phyloP scores from a whole-genome alignment of 2,888 invertebrate species.

The Cynaeus angustus region DNA sequence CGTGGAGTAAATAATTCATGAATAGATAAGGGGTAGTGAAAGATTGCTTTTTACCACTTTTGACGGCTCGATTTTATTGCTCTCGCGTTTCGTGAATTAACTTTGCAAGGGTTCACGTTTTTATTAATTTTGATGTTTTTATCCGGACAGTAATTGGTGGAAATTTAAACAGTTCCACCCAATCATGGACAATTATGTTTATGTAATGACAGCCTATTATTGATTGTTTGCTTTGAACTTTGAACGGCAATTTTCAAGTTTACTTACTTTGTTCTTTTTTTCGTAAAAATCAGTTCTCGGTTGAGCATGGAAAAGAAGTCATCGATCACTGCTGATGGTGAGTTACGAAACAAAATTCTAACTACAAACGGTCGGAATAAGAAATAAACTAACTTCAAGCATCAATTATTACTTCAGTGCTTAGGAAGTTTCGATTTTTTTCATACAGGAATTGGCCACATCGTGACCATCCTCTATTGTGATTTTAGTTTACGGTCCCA shows the following conservation, averaged over 20 bases:
- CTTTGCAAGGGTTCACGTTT: slow-evolving; percentile 3
- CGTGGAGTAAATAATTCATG: slow-evolving; percentile 36
- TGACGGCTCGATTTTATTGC: slow-evolving; percentile 31
- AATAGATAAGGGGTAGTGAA: slow-evolving; percentile 39
- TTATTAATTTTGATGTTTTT: slow-evolving; percentile 36
- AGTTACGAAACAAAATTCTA: slow-evolving; percentile 32
- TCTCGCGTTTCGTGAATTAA: slow-evolving; percentile 1
- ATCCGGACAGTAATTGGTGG: slow-evolving; percentile 22
- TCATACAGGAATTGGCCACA: not conserved
- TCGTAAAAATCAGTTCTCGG: slow-evolving; percentile 14
- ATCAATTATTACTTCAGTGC: slow-evolving; percentile 17
- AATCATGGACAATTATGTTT: slow-evolving; percentile 30
- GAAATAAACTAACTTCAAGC: slow-evolving; percentile 17
- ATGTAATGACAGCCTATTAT: slow-evolving; percentile 31
- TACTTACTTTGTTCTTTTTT: slow-evolving; percentile 22
- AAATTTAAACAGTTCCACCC: slow-evolving; percentile 12
- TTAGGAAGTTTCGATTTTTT: slow-evolving; percentile 9
- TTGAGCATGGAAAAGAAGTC: slow-evolving; percentile 26
- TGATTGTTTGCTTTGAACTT: slow-evolving; percentile 32
- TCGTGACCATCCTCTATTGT: slow-evolving; percentile 4
- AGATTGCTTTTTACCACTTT: slow-evolving; percentile 40
- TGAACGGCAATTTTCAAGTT: slow-evolving; percentile 32
- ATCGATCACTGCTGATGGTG: slow-evolving; percentile 37
- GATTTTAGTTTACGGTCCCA: slow-evolving; percentile 17
- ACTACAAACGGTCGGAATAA: slow-evolving; percentile 11